Evolutionary conservation across 2,113 vertebrate species (phyloP).

Genomic region (Jacana jacana): DNA sequence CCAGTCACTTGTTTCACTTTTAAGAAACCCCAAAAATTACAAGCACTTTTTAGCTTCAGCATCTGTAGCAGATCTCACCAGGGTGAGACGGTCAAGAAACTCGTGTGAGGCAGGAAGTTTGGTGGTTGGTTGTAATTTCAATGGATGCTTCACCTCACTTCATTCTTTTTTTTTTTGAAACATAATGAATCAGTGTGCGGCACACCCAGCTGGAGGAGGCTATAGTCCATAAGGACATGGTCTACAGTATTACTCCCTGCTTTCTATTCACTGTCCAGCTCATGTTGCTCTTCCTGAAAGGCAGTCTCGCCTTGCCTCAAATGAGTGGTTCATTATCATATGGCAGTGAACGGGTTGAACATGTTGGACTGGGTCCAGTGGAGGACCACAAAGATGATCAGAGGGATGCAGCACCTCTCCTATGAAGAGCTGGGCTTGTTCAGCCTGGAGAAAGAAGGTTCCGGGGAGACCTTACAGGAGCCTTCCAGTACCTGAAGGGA

Average conservation of each 20-base stretch:
- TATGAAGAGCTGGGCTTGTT: too few relatives aligned
- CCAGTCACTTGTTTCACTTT: not conserved
- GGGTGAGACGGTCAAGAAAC: not conserved
- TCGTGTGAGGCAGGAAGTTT: not conserved
- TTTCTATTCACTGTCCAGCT: not conserved
- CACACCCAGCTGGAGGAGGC: not conserved
- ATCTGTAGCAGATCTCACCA: not conserved
- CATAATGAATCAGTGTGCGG: not conserved
- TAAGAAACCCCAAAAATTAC: not conserved
- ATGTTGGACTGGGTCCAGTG: too few relatives aligned
- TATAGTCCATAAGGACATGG: not conserved
- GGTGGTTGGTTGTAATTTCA: not conserved
- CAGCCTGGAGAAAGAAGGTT: too few relatives aligned
- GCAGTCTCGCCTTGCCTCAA: not conserved
- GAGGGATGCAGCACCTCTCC: too few relatives aligned
- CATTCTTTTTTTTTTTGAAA: not conserved
- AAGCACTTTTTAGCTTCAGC: not conserved
- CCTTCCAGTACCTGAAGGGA: too few relatives aligned
- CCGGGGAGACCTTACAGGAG: too few relatives aligned
- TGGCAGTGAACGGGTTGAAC: not conserved
- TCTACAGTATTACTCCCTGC: not conserved
- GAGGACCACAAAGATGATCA: too few relatives aligned
- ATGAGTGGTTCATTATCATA: not conserved
- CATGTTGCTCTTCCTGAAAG: not conserved
- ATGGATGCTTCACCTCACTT: not conserved